Conservation (phyloP, 2,797 vertebrate species). For the Glyptemys insculpta region DNA sequence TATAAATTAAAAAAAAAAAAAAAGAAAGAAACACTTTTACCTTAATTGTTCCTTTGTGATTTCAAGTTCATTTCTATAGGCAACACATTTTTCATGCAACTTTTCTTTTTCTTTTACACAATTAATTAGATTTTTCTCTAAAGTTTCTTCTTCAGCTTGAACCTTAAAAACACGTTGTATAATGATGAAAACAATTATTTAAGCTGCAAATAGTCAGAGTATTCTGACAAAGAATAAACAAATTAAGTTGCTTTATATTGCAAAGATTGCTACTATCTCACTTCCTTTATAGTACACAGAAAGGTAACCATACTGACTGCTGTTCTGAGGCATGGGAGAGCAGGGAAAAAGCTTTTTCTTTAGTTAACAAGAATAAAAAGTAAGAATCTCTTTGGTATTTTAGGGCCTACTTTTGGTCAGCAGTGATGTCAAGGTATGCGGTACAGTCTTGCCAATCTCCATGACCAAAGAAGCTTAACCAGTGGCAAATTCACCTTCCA, state of each 20-base stretch:
- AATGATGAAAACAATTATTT: constrained; percentile 1
- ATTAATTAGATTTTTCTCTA: constrained; percentile 76
- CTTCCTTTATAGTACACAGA: not conserved
- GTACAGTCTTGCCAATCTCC: not conserved
- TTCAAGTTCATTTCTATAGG: constrained; percentile 80
- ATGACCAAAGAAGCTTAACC: not conserved
- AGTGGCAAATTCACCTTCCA: not conserved
- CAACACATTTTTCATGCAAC: constrained; percentile 77
- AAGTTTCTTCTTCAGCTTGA: constrained; percentile 77
- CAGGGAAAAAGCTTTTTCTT: not conserved
- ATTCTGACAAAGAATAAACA: not conserved
- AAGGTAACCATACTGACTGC: not conserved
- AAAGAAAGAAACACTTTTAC: constrained; percentile 52
- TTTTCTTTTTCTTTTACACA: constrained; percentile 81
- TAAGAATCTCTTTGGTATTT: not conserved
- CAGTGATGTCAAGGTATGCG: not conserved
- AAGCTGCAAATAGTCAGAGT: not conserved
- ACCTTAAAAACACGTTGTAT: constrained; percentile 78
- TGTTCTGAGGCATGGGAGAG: not conserved
- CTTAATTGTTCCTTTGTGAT: constrained; percentile 79
- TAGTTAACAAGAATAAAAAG: not conserved
- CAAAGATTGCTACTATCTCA: not conserved
- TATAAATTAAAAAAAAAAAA: not conserved
- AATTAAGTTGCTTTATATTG: not conserved
- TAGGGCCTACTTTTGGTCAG: not conserved